Evolutionary conservation across 1,140 invertebrate species (phyloP), one percentile per base, ranked within the genome.

Genomic region (Adoxophyes honmai): DNA sequence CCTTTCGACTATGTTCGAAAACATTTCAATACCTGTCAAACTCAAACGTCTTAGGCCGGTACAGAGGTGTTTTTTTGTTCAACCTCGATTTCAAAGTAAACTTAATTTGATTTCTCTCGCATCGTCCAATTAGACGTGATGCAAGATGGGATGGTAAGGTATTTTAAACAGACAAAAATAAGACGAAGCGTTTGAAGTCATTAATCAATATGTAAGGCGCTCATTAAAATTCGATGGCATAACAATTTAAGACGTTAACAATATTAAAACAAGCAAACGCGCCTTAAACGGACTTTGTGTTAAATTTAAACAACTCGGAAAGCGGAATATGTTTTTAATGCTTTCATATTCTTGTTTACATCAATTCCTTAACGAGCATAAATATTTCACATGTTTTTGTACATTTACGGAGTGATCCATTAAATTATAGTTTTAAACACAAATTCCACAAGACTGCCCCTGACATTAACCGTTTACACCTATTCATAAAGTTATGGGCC

Each of bases 171-270:
- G 21, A 70, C 68, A 59, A 59, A 65, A 66, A 39, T 36, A 36
- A 36, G 9, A 9, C 2, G n/a, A 36, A 36, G 34, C 1, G 8
- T 36, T 64, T 36, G 11, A 53, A 52, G 37, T 66, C 69, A 79
- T 81, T 81, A 73, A 81, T 79, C 73, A 81, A 51, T n/a, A 52
- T 42, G 60, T 66, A 58, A 64, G 67, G 56, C 67, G 55, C 64
- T 61, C 55, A 67, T 73, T 69, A 54, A 58, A 63, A 66, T 38
- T 55, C 59, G 55, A 39, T 62, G 44, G 64, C 65, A 73, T 62
- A 66, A 59, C 71, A 81, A 76, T 75, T 68, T 70, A 70, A 57
- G 60, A 68, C 68, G 73, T 68, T 71, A 68, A 66, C 65, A 53
- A 70, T 60, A 77, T 74, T 74, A 79, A 74, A 69, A 67, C n/a